phyloP scores from a whole-genome alignment of 2,888 invertebrate species.

The Polia nebulosa region DNA sequence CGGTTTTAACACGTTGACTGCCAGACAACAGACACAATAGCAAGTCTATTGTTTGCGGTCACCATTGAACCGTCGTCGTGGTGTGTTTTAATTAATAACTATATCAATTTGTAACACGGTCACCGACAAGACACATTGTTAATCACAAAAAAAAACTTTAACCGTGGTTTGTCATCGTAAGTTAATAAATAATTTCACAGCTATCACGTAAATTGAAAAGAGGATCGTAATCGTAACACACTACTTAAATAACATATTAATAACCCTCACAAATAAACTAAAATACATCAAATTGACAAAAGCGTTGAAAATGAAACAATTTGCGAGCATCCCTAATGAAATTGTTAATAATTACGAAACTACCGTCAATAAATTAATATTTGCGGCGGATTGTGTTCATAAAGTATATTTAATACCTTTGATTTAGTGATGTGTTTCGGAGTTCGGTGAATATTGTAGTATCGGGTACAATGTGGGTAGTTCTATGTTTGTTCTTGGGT shows the following conservation, averaged over 20 bases:
- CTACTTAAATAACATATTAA: neutral
- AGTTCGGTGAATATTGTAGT: slow-evolving; percentile 31
- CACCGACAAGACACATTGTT: neutral
- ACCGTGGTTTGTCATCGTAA: neutral
- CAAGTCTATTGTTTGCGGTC: too few species aligned
- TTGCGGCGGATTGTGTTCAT: slow-evolving; percentile 36
- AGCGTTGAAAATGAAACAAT: slow-evolving; percentile 28
- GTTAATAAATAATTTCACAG: slow-evolving; percentile 24
- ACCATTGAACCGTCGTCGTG: too few species aligned
- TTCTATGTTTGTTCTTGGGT: neutral
- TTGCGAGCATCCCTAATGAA: slow-evolving; percentile 20
- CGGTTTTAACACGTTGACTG: too few species aligned
- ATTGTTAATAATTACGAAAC: slow-evolving; percentile 37
- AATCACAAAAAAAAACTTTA: slow-evolving; percentile 15
- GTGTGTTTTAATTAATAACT: too few species aligned
- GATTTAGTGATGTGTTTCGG: slow-evolving; percentile 38
- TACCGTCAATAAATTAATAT: slow-evolving; percentile 45
- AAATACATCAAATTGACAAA: slow-evolving; percentile 9
- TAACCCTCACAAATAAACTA: slow-evolving; percentile 1
- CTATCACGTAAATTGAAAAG: slow-evolving; percentile 6
- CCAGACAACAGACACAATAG: too few species aligned
- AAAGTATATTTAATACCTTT: slow-evolving; percentile 45
- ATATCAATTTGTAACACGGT: slow-evolving; percentile 10
- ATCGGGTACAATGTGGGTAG: slow-evolving; percentile 4
- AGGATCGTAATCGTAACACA: neutral